These are phyloP conservation scores for Rhorus exstirpatorius DNA, from an alignment of 2,888 invertebrate genomes.

Conservation along the genomic window DNA sequence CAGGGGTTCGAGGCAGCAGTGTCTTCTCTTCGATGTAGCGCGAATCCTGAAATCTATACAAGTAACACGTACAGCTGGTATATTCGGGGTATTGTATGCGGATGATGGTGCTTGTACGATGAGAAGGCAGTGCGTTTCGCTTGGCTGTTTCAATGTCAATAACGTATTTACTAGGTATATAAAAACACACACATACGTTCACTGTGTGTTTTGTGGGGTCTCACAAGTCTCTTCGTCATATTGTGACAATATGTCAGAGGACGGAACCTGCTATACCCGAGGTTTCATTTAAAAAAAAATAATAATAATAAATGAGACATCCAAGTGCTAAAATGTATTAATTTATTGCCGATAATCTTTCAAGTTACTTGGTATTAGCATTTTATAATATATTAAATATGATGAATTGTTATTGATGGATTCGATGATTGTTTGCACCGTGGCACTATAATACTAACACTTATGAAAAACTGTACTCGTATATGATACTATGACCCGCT, in stretches of 20 bases:
- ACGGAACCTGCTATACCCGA: not conserved
- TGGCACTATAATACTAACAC: conserved; percentile 83
- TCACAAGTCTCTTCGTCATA: conserved; percentile 2
- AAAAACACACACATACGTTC: conserved; percentile 8
- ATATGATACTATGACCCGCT: conserved; percentile 50
- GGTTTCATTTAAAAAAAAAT: not conserved
- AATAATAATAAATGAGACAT: not conserved
- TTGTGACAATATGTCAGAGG: conserved; percentile 1
- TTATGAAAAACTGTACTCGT: conserved; percentile 68
- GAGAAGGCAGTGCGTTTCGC: conserved; percentile 34
- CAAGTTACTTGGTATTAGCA: conserved; percentile 77
- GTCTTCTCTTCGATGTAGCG: conserved; percentile 15
- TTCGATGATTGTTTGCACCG: conserved; percentile 86
- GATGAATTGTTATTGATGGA: conserved; percentile 82
- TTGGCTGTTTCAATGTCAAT: conserved; percentile 21
- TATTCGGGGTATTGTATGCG: not conserved
- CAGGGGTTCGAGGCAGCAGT: conserved; percentile 9
- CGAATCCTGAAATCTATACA: not conserved
- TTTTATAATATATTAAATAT: conserved; percentile 69
- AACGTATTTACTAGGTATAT: conserved; percentile 6
- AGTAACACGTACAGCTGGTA: not conserved
- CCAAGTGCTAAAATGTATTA: conserved; percentile 9
- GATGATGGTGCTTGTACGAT: not conserved
- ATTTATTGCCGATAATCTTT: conserved; percentile 75
- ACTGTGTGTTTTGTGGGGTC: not conserved